Evolutionary conservation across 1,140 invertebrate genomes (phyloP).

Genomic region (Hypothenemus hampei): DNA sequence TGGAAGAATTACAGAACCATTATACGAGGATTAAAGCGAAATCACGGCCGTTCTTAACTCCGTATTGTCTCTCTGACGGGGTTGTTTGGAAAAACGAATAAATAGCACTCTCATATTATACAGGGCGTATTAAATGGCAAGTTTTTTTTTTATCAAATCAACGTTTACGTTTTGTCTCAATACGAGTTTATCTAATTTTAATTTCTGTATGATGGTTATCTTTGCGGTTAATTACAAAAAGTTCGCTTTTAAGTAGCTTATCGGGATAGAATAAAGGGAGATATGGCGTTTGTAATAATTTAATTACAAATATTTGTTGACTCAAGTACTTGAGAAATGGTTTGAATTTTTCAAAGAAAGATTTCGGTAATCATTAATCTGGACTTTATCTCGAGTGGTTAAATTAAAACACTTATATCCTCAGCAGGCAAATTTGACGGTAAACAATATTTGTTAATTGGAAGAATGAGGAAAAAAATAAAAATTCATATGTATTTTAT

Average conservation of each 20-base stretch:
- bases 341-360: conserved; percentile 1
- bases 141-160: no score
- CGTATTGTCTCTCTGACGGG: conserved; percentile 45
- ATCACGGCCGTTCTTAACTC: conserved; percentile 41
- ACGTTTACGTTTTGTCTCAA: no score
- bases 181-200: no score
- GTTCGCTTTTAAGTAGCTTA: conserved; percentile 1
- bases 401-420: conserved; percentile 11
- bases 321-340: conserved; percentile 10
- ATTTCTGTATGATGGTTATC: no score
- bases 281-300: conserved; percentile 1
- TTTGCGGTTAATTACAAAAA: conserved; percentile 9
- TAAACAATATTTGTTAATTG: no score
- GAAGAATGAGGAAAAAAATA: no score
- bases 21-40: conserved; percentile 46
- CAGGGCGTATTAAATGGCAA: conserved; percentile 6
- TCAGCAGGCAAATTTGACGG: no score
- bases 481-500: no score
- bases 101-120: conserved; percentile 37
- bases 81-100: conserved; percentile 47
- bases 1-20: conserved; percentile 43
- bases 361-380: conserved; percentile 18
- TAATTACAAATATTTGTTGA: conserved; percentile 10
- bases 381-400: conserved; percentile 9
- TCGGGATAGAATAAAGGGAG: neutral